phyloP scores from a whole-genome alignment of 2,797 vertebrate species.

The Syndactyla subalaris region DNA sequence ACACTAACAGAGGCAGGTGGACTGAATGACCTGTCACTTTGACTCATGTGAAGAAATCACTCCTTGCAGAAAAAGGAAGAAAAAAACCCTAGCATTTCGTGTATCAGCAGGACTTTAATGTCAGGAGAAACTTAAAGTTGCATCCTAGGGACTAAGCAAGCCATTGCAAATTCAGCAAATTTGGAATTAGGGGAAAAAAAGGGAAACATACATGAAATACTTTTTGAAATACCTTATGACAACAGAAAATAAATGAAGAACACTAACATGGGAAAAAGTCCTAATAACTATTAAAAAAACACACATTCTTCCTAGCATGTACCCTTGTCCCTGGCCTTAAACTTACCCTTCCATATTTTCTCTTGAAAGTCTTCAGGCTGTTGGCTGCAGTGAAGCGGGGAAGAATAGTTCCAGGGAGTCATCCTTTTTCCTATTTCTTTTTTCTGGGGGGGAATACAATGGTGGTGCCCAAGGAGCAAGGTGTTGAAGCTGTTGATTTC shows the following conservation, averaged over 20 bases:
- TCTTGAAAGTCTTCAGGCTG: neutral
- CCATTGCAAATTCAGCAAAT: neutral
- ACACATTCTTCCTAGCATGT: neutral
- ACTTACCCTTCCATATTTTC: neutral
- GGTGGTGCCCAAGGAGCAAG: neutral
- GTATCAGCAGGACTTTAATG: neutral
- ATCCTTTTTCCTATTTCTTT: neutral
- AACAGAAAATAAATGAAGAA: neutral
- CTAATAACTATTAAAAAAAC: neutral
- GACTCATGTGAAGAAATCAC: neutral
- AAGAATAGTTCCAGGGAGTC: neutral
- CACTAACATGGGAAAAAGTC: neutral
- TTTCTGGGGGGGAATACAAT: rapidly evolving
- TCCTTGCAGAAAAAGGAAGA: neutral
- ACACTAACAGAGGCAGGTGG: neutral
- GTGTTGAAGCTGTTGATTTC: neutral
- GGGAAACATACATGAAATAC: neutral
- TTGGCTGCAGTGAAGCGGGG: neutral
- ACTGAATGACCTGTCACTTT: neutral
- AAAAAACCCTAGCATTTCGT: neutral
- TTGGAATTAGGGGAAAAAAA: neutral
- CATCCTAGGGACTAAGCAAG: neutral
- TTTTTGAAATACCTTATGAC: neutral
- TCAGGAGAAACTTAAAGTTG: neutral
- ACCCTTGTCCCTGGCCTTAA: neutral